Evolutionary conservation across 2,797 vertebrate species (phyloP).

Genomic region (Melanogrammus aeglefinus): DNA sequence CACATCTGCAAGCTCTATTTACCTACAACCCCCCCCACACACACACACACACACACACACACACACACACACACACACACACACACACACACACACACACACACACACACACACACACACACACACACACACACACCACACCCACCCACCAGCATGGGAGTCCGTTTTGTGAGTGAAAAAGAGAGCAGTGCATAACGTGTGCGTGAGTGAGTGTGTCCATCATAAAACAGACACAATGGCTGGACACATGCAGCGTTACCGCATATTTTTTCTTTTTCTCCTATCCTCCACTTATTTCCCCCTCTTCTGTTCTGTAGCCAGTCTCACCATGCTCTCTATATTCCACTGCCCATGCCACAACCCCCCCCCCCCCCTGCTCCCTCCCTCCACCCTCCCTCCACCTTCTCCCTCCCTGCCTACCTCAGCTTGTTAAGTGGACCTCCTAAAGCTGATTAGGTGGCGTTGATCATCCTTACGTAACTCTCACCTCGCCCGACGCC

Average conservation of each 20-base stretch:
- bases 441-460: slow-evolving; percentile 72
- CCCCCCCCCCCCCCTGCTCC: slow-evolving; percentile 25
- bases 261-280: slow-evolving; percentile 68
- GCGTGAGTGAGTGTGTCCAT: slow-evolving; percentile 46
- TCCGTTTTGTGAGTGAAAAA: slow-evolving; percentile 50
- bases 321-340: slow-evolving; percentile 12
- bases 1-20: too few relatives aligned
- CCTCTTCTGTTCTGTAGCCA: slow-evolving; percentile 24
- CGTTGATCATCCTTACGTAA: slow-evolving; percentile 70
- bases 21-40: background rate
- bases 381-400: slow-evolving; percentile 30
- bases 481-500: slow-evolving; percentile 58
- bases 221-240: slow-evolving; percentile 51
- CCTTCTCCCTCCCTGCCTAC: slow-evolving; percentile 33
- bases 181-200: slow-evolving; percentile 59
- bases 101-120: slow-evolving; percentile 5
- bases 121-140: background rate
- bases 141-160: slow-evolving; percentile 23
- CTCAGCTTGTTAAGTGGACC: slow-evolving; percentile 70
- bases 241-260: slow-evolving; percentile 66
- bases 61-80: background rate
- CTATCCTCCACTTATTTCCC: slow-evolving; percentile 26
- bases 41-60: background rate
- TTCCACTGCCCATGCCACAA: background rate
- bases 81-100: background rate